Evolutionary conservation across 2,888 invertebrate genomes (phyloP).

Genomic region (Drosophila melanocephala): DNA sequence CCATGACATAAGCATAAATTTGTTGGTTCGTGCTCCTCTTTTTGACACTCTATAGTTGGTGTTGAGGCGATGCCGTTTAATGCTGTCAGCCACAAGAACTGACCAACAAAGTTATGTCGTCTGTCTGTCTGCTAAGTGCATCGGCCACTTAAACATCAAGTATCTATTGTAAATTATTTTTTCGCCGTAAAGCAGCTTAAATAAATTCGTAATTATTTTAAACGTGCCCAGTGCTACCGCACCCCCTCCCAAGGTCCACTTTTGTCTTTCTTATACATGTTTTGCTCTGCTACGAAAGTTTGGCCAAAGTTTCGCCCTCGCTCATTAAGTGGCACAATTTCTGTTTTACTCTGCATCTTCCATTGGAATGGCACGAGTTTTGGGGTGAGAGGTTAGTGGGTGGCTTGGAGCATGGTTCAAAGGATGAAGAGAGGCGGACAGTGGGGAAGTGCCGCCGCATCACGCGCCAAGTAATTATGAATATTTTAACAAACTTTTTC

Average conservation of each 20-base stretch:
- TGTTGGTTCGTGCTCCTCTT: slow-evolving; percentile 23
- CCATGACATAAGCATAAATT: slow-evolving; percentile 79
- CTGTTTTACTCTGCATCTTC: slow-evolving; percentile 68
- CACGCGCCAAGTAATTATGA: slow-evolving; percentile 80
- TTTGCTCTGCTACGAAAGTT: slow-evolving; percentile 60
- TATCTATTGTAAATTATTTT: slow-evolving; percentile 73
- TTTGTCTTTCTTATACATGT: slow-evolving; percentile 47
- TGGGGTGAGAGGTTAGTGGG: slow-evolving; percentile 1
- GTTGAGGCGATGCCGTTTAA: slow-evolving; percentile 28
- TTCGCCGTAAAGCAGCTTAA: slow-evolving; percentile 74
- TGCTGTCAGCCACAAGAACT: slow-evolving; percentile 30
- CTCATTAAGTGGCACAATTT: slow-evolving; percentile 80
- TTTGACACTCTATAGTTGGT: slow-evolving; percentile 17
- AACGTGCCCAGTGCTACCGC: slow-evolving; percentile 58
- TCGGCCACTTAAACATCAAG: slow-evolving; percentile 27
- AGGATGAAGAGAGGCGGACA: background rate
- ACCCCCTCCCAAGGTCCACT: slow-evolving; percentile 17
- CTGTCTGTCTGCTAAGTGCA: slow-evolving; percentile 21
- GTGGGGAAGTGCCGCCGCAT: slow-evolving; percentile 65
- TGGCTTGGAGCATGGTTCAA: slow-evolving; percentile 1
- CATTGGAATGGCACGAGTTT: slow-evolving; percentile 28
- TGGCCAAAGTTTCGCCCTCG: slow-evolving; percentile 70
- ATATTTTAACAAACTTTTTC: slow-evolving; percentile 81
- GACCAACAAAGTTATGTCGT: slow-evolving; percentile 24
- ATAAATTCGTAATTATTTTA: slow-evolving; percentile 81